Conservation (phyloP, 1,140 invertebrate genomes). For the Bombus fervidus region DNA sequence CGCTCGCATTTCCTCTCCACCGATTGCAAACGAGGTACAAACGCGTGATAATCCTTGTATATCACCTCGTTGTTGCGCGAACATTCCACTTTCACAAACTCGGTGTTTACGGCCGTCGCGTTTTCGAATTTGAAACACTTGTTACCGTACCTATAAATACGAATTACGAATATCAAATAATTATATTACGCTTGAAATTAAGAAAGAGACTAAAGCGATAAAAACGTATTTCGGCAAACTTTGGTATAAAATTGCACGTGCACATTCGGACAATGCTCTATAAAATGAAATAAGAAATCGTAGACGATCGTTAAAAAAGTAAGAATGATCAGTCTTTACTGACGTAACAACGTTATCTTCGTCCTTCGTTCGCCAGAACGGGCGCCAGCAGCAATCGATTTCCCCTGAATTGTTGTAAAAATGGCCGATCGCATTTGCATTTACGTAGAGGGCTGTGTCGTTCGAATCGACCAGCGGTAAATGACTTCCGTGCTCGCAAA, state of each 20-base stretch:
- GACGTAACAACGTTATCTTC: slow-evolving; percentile 74
- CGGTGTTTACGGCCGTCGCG: slow-evolving; percentile 80
- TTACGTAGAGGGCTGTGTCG: slow-evolving; percentile 84
- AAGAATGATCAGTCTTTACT: slow-evolving; percentile 57
- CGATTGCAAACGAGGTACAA: slow-evolving; percentile 83
- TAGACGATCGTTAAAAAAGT: not conserved
- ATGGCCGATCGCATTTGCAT: slow-evolving; percentile 70
- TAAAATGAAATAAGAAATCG: fast-evolving
- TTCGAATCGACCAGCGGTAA: slow-evolving; percentile 85
- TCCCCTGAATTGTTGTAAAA: slow-evolving; percentile 83
- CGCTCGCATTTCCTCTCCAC: slow-evolving; percentile 70
- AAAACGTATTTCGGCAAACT: too few relatives aligned
- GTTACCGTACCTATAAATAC: slow-evolving; percentile 74
- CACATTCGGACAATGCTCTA: not conserved
- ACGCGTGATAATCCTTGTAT: slow-evolving; percentile 88
- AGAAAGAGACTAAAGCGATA: too few relatives aligned
- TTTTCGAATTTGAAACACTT: slow-evolving; percentile 79
- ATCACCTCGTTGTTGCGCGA: slow-evolving; percentile 78
- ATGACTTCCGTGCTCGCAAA: slow-evolving; percentile 81
- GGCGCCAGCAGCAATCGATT: slow-evolving; percentile 85
- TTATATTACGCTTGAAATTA: not conserved
- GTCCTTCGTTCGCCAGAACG: slow-evolving; percentile 84
- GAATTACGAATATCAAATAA: not conserved
- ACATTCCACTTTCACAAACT: slow-evolving; percentile 87
- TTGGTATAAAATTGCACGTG: not conserved